Evolutionary conservation across 2,113 vertebrate genomes (phyloP), one percentile per base, ranked within the genome.

Genomic region (Electrona antarctica): DNA sequence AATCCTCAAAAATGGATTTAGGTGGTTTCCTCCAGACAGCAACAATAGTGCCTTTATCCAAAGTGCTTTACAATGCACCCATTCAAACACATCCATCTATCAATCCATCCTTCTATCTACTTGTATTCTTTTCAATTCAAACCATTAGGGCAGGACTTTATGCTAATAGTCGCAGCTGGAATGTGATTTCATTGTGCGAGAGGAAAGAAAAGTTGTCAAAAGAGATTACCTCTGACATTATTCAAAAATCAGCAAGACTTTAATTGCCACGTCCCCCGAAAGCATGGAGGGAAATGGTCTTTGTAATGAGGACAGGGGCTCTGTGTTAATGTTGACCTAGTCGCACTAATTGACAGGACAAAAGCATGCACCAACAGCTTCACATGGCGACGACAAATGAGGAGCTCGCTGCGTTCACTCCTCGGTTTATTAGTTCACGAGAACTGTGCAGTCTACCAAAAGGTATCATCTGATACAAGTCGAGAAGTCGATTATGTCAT

Each of bases 251-350:
- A 7, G 14, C 3, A 45, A 61, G 60, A 28, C 66, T 58, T 67
- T 70, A 69, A 78, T 63, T 72, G 13, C 9, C 63, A 50, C 64
- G 56, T 70, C 47, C 47, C 49, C 33, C 51, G 21, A 62, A 46
- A 56, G 56, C 7, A 59, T n/a, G 46, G 66, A 73, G 50, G 60
- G 56, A 71, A 76, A 79, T 70, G 3, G 61, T 45, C n/a, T 81
- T 76, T 65, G 28, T 52, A 72, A 73, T 69, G 66, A 70, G 60
- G 7, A 47, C 64, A 72, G 33, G 45, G 47, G 55, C 29, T 56
- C 15, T 47, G 13, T 68, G 15, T 58, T 60, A 52, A 64, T 12
- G 60, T 56, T 63, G 11, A 75, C 49, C 45, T 67, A 29, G 55
- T 67, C 56, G 2, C 29, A 41, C n/a, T 49, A 75, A 67, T 63